These are phyloP conservation scores for Chloroceryle amazona DNA, from an alignment of 2,797 vertebrate species.

Conservation along the genomic window DNA sequence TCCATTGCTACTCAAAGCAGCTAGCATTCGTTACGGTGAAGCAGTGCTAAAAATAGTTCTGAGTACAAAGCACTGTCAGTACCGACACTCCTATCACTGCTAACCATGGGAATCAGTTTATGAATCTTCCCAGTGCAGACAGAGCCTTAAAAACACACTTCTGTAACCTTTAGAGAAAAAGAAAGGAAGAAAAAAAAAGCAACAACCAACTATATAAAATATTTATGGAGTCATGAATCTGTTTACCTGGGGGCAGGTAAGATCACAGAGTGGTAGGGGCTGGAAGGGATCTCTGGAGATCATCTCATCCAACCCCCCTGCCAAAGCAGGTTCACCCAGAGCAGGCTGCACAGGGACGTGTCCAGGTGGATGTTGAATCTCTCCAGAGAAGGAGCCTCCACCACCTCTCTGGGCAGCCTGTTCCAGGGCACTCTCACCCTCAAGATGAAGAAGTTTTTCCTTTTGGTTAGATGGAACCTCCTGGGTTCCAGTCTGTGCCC, in stretches of 20 bases:
- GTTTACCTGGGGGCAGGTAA: not conserved
- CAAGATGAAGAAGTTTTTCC: not conserved
- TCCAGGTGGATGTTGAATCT: not conserved
- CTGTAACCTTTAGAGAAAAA: not conserved
- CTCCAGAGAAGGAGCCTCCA: not conserved
- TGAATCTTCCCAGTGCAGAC: not conserved
- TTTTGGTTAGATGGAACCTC: not conserved
- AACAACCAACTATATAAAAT: not conserved
- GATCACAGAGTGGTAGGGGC: not conserved
- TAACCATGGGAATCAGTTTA: not conserved
- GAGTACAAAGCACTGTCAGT: not conserved
- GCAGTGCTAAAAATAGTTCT: constrained; percentile 4
- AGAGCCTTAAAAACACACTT: not conserved
- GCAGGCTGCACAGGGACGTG: not conserved
- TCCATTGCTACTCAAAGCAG: not conserved
- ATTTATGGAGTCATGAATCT: not conserved
- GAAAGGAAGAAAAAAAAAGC: not conserved
- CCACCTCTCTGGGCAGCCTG: not conserved
- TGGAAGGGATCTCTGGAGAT: not conserved
- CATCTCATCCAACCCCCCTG: not conserved
- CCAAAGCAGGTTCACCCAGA: not conserved
- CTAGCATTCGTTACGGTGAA: not conserved
- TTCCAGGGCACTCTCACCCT: not conserved
- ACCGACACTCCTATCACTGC: not conserved
- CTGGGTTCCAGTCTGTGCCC: not conserved